These are phyloP conservation scores for Falco rusticolus DNA, from an alignment of 2,797 vertebrate species.

Conservation along the genomic window DNA sequence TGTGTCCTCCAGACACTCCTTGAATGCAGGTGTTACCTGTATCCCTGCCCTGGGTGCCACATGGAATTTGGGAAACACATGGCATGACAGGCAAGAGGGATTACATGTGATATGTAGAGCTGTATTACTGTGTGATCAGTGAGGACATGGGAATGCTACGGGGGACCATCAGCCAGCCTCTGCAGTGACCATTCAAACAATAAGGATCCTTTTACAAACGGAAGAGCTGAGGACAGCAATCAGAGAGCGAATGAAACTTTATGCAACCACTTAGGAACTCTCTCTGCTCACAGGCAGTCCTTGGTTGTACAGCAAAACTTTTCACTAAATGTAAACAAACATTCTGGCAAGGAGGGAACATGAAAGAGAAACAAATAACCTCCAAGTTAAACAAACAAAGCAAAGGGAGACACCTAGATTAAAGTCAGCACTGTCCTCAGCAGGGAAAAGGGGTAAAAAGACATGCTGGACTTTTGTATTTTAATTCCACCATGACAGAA, in stretches of 20 bases:
- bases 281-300: neutral
- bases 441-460: neutral
- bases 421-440: neutral
- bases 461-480: neutral
- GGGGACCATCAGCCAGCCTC: neutral
- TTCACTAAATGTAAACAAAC: neutral
- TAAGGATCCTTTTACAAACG: neutral
- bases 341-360: neutral
- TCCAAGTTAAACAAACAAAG: slow-evolving; percentile 18
- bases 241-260: neutral
- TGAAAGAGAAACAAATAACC: slow-evolving; percentile 36
- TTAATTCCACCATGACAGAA: neutral
- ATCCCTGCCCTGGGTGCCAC: neutral
- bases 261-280: neutral
- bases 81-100: neutral
- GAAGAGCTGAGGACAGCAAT: neutral
- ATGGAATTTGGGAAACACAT: neutral
- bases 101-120: rapidly evolving
- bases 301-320: neutral
- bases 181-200: neutral
- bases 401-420: neutral
- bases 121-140: neutral
- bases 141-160: rapidly evolving
- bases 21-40: neutral
- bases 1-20: neutral